Percentiles rank a stretch among this genome's conserved stretches.
Conservation (phyloP, 2,888 invertebrate genomes). For the Acrobasis consociella region DNA sequence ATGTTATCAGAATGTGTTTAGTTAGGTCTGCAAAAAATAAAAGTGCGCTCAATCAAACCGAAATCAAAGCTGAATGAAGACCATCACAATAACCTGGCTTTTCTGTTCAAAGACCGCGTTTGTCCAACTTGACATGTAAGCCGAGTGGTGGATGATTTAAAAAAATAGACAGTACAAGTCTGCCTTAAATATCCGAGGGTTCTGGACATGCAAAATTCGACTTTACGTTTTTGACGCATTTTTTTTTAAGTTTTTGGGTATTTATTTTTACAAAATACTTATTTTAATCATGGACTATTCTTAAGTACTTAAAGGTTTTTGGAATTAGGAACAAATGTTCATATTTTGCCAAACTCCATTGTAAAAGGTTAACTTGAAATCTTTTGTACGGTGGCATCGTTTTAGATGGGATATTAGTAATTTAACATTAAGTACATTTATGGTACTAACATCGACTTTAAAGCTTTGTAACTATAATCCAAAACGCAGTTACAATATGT, state of each 20-base stretch:
- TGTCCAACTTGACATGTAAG: conserved; percentile 61
- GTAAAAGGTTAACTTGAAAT: no score
- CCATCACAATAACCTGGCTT: conserved; percentile 49
- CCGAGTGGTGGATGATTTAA: conserved; percentile 50
- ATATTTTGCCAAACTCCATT: no score
- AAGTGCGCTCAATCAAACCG: conserved; percentile 34
- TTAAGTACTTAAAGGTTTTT: neutral
- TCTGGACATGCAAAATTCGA: neutral
- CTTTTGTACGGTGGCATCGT: no score
- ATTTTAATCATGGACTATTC: neutral
- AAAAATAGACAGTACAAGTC: conserved; percentile 35
- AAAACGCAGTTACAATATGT: no score
- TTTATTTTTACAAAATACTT: neutral
- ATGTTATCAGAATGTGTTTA: neutral
- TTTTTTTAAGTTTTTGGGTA: no score
- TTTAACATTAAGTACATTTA: no score
- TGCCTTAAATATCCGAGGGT: neutral
- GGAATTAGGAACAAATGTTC: no score
- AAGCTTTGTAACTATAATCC: no score
- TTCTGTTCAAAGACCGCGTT: conserved; percentile 56
- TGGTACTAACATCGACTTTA: no score
- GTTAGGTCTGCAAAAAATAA: conserved; percentile 15
- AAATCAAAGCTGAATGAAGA: conserved; percentile 53
- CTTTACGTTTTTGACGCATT: no score
- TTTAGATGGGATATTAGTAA: no score